These are phyloP conservation scores for Gavialis gangeticus DNA, from an alignment of 2,113 vertebrate genomes.

Conservation along the genomic window DNA sequence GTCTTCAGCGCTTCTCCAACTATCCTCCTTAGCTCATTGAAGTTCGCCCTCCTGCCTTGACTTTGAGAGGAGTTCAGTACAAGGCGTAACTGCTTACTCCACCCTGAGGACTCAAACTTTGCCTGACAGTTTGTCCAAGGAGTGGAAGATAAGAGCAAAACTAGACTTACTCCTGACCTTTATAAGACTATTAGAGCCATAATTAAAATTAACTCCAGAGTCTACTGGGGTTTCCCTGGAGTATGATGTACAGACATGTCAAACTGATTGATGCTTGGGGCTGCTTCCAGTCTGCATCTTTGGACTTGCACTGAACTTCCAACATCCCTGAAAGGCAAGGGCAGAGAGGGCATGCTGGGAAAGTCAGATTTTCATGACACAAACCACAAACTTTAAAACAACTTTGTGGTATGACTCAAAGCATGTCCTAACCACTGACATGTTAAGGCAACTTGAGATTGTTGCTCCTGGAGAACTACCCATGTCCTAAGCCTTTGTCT, in stretches of 20 bases:
- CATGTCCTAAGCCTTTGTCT: no score
- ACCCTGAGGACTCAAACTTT: background rate
- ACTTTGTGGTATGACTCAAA: background rate
- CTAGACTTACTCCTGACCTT: background rate
- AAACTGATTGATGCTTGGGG: background rate
- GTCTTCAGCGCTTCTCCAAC: no score
- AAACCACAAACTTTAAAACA: no score
- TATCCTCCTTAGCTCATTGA: no score
- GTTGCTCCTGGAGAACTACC: background rate
- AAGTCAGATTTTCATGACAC: background rate
- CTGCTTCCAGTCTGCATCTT: background rate
- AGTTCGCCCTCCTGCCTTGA: no score
- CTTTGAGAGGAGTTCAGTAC: background rate
- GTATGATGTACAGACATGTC: background rate
- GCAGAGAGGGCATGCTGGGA: background rate
- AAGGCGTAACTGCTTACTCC: no score
- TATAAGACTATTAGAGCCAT: background rate
- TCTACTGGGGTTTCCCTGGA: background rate
- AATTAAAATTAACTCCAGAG: background rate
- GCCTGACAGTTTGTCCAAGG: background rate
- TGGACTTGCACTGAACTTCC: background rate
- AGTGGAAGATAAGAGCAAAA: background rate
- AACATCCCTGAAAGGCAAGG: background rate
- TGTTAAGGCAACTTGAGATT: background rate
- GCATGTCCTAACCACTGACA: no score